A percentile compares a stretch with the other conserved stretches of the same genome.
Conservation (phyloP, 2,113 vertebrate species). For the Rynchops niger region DNA sequence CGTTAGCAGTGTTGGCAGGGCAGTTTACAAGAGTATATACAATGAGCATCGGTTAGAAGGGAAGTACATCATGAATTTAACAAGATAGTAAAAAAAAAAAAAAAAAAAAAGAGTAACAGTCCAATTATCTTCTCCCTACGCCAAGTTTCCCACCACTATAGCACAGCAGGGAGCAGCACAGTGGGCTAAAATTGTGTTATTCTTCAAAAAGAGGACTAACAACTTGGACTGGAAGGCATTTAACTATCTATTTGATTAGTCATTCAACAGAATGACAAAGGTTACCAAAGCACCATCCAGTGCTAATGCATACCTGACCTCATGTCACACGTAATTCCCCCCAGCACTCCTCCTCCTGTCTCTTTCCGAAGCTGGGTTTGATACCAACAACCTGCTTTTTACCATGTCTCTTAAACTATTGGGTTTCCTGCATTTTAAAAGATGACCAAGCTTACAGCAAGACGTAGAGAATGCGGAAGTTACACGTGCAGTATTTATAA, state of each 20-base stretch:
- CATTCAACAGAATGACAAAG: background rate
- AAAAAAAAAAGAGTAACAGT: slow-evolving; percentile 29
- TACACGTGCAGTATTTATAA: background rate
- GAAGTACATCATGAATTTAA: slow-evolving; percentile 49
- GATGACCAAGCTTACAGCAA: background rate
- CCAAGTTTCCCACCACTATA: slow-evolving; percentile 8
- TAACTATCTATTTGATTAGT: slow-evolving; percentile 57
- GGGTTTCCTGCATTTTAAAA: background rate
- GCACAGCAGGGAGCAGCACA: slow-evolving; percentile 48
- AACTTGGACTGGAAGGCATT: slow-evolving; percentile 24
- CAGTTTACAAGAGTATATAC: slow-evolving; percentile 29
- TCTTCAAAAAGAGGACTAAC: slow-evolving; percentile 23
- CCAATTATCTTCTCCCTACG: slow-evolving; percentile 18
- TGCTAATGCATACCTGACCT: background rate
- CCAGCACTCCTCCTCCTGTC: background rate
- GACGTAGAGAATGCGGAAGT: background rate
- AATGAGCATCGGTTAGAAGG: background rate
- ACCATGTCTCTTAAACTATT: background rate
- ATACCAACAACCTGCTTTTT: background rate
- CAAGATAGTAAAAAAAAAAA: background rate
- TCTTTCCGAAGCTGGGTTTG: background rate
- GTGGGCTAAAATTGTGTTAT: slow-evolving; percentile 38
- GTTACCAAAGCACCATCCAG: background rate
- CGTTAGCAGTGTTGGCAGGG: background rate
- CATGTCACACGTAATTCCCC: background rate